Evolutionary conservation across 2,888 invertebrate species (phyloP).

Genomic region (Rhogogaster chlorosoma): DNA sequence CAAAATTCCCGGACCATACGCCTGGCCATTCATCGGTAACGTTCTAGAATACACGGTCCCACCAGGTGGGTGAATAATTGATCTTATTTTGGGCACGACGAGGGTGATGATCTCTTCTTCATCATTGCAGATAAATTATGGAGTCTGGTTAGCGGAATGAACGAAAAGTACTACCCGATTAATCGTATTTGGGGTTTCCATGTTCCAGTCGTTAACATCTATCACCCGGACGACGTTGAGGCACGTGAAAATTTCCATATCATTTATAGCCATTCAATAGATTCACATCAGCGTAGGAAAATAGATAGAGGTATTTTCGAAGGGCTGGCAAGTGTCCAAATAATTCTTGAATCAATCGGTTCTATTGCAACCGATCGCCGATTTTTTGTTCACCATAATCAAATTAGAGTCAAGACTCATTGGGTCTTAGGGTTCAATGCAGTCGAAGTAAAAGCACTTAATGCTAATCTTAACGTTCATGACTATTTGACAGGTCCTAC

Average conservation of each 20-base stretch:
- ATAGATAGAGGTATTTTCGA: background rate
- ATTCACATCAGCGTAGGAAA: background rate
- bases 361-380: background rate
- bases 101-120: background rate
- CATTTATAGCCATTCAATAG: background rate
- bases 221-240: slow-evolving; percentile 71
- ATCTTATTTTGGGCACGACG: background rate
- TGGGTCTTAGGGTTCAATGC: no score
- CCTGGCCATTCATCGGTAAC: slow-evolving; percentile 69
- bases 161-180: slow-evolving; percentile 66
- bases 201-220: slow-evolving; percentile 60
- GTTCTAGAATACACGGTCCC: slow-evolving; percentile 64
- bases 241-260: slow-evolving; percentile 57
- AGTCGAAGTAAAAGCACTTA: no score
- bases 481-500: slow-evolving; percentile 64
- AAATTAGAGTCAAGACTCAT: no score
- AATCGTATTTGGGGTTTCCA: slow-evolving; percentile 63
- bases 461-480: no score
- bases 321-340: background rate
- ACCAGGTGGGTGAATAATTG: slow-evolving; percentile 58
- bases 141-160: slow-evolving; percentile 54
- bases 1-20: slow-evolving; percentile 73
- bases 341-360: background rate
- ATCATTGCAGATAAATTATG: slow-evolving; percentile 62
- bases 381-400: no score